Percentiles rank a stretch among this genome's conserved stretches.
Conservation (phyloP, 1,140 invertebrate species). For the Brachionus sp. region DNA sequence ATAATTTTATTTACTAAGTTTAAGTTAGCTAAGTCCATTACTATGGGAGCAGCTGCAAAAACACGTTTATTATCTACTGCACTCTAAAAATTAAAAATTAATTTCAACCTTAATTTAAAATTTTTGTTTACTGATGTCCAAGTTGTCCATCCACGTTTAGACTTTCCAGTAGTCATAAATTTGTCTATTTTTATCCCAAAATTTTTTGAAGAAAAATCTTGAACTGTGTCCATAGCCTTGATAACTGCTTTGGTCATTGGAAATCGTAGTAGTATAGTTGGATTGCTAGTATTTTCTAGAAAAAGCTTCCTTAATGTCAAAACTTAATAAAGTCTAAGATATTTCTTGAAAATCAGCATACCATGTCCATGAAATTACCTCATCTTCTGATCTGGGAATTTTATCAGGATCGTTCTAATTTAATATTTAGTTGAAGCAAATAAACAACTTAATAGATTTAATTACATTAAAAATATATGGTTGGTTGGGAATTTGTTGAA, state of each 20-base stretch:
- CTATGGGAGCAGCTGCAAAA: slow-evolving; percentile 53
- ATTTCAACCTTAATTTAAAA: neutral
- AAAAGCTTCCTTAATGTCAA: neutral
- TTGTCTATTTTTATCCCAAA: slow-evolving; percentile 47
- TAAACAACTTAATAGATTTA: neutral
- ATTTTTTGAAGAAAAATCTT: slow-evolving; percentile 48
- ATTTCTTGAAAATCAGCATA: neutral
- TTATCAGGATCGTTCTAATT: slow-evolving; percentile 51
- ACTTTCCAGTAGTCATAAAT: slow-evolving; percentile 52
- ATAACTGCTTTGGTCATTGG: slow-evolving; percentile 53
- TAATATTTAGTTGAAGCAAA: neutral
- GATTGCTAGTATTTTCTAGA: slow-evolving; percentile 26
- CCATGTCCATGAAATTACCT: slow-evolving; percentile 54
- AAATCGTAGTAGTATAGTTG: slow-evolving; percentile 47
- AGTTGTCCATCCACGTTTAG: slow-evolving; percentile 56
- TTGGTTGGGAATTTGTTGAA: slow-evolving; percentile 53
- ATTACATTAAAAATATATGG: slow-evolving; percentile 51
- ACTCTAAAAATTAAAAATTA: slow-evolving; percentile 37
- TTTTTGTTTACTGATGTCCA: slow-evolving; percentile 49
- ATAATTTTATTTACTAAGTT: slow-evolving; percentile 48
- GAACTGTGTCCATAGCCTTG: slow-evolving; percentile 48
- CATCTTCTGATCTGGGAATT: slow-evolving; percentile 49
- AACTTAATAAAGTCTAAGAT: neutral
- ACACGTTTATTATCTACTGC: slow-evolving; percentile 53
- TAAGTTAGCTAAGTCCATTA: slow-evolving; percentile 54